phyloP scores from a whole-genome alignment of 2,888 invertebrate genomes.

The Strigamia crassipes region DNA sequence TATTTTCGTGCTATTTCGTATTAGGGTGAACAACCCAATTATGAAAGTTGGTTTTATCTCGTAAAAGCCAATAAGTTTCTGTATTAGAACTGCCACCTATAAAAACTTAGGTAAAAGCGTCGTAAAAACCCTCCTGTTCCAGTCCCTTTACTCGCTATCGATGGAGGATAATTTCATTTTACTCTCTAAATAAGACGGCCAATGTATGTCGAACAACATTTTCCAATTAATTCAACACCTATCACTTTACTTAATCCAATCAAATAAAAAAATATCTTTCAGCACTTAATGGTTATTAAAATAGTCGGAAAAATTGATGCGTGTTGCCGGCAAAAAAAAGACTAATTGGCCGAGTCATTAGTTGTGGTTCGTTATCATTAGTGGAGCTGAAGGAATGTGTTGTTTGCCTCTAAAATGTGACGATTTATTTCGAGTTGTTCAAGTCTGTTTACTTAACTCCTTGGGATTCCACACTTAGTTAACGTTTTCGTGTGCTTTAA shows the following conservation, averaged over 20 bases:
- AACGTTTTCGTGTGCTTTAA: no score
- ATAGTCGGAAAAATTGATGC: no score
- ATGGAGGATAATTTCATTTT: neutral
- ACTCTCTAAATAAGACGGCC: neutral
- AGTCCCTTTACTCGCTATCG: neutral
- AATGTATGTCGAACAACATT: neutral
- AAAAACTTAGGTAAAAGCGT: slow-evolving; percentile 22
- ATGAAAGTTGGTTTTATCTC: neutral
- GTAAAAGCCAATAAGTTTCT: slow-evolving; percentile 10
- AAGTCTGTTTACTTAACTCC: neutral
- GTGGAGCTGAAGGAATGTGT: neutral
- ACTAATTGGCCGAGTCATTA: neutral
- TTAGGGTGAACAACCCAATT: neutral
- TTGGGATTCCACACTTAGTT: neutral
- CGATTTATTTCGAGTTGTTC: slow-evolving; percentile 1
- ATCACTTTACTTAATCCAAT: neutral
- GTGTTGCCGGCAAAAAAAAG: no score
- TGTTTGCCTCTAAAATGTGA: neutral
- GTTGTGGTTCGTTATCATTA: neutral
- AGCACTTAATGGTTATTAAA: no score
- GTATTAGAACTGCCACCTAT: neutral
- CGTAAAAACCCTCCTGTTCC: neutral
- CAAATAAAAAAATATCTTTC: neutral
- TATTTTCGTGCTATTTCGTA: neutral
- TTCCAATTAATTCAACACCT: slow-evolving; percentile 1